A percentile compares a stretch with the other conserved stretches of the same genome.
These are phyloP conservation scores for Phrynocephalus versicolor DNA, from an alignment of 2,113 vertebrate genomes.

Conservation along the genomic window DNA sequence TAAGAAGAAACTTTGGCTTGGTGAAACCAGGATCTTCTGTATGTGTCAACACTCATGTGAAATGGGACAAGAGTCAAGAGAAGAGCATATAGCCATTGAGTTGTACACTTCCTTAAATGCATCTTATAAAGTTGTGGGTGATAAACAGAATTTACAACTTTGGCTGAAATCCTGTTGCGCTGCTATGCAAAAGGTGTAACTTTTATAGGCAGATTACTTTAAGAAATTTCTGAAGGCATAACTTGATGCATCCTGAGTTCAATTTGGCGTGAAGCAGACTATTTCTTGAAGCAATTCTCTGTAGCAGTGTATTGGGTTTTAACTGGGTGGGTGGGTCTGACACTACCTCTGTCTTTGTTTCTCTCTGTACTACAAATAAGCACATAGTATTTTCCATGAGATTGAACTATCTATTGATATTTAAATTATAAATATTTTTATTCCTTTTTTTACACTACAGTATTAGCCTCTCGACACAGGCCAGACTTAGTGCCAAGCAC, in stretches of 20 bases:
- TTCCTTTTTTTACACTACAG: constrained; percentile 57
- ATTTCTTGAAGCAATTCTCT: too few species aligned
- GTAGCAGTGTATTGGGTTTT: too few species aligned
- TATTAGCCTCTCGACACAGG: constrained; percentile 78
- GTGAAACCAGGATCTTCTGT: background rate
- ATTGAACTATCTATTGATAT: background rate
- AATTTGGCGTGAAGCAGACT: too few species aligned
- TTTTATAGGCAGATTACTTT: too few species aligned
- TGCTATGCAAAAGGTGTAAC: too few species aligned
- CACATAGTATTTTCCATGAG: background rate
- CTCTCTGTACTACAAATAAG: background rate
- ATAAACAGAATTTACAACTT: background rate
- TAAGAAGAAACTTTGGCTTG: background rate
- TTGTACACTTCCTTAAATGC: background rate
- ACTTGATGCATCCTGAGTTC: too few species aligned
- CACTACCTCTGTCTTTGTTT: too few species aligned
- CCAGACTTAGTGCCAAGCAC: constrained; percentile 88
- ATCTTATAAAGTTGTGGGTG: background rate
- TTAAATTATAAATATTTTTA: rapidly evolving
- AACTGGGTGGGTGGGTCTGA: too few species aligned
- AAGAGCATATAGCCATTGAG: background rate
- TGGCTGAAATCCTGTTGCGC: too few species aligned
- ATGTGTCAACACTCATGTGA: background rate
- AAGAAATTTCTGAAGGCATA: too few species aligned
- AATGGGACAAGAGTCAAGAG: background rate